A percentile compares a stretch with the other conserved stretches of the same genome.
Conservation (phyloP, 2,797 vertebrate genomes). For the Menidia menidia region DNA sequence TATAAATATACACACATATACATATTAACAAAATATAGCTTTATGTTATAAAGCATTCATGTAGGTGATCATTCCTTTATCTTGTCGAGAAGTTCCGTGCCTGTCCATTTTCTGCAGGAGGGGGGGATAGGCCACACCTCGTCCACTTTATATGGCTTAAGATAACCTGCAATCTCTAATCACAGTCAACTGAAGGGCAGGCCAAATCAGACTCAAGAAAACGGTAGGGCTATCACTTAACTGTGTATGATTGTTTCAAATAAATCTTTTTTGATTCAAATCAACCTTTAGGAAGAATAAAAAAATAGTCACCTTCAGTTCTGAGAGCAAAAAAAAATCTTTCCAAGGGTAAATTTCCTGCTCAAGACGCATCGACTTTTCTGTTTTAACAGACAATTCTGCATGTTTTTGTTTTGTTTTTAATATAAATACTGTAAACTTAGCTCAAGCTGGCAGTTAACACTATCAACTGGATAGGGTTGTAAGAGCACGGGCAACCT, state of each 20-base stretch:
- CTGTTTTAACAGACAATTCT: slow-evolving; percentile 24
- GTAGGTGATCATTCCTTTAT: slow-evolving; percentile 54
- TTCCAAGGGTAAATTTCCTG: too few relatives aligned
- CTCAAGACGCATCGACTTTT: background rate
- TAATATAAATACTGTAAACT: slow-evolving; percentile 76
- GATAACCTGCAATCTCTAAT: slow-evolving; percentile 60
- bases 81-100: slow-evolving; percentile 51
- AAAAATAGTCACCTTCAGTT: background rate
- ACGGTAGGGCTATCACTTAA: slow-evolving; percentile 20
- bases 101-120: slow-evolving; percentile 54
- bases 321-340: slow-evolving; percentile 2
- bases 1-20: slow-evolving; percentile 89
- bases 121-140: slow-evolving; percentile 45
- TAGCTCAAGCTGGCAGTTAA: slow-evolving; percentile 69
- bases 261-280: slow-evolving; percentile 33
- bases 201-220: slow-evolving; percentile 34
- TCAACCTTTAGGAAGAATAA: background rate
- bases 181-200: slow-evolving; percentile 54
- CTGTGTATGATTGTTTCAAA: slow-evolving; percentile 13
- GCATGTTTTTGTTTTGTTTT: background rate
- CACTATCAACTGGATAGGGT: slow-evolving; percentile 66
- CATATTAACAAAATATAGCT: slow-evolving; percentile 90
- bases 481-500: slow-evolving; percentile 32
- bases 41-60: slow-evolving; percentile 82
- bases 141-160: slow-evolving; percentile 81